Evolutionary conservation across 2,113 vertebrate genomes (phyloP).

Genomic region (Dunckerocampus dactyliophorus): DNA sequence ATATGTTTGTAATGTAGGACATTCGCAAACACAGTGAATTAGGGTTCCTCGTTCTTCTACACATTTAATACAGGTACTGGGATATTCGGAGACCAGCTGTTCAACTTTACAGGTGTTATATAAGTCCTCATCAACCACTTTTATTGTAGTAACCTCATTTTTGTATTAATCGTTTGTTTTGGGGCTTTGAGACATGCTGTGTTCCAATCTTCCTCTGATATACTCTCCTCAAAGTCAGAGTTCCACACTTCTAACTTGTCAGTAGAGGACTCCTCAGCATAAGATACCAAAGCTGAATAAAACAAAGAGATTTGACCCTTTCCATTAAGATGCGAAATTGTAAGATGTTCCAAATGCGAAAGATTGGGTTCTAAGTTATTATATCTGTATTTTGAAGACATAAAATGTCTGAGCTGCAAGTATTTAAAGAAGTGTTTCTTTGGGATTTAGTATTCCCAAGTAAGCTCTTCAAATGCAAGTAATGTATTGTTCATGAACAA

Average conservation of each 20-base stretch:
- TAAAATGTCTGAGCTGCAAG: no score
- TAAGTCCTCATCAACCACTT: background rate
- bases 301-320: background rate
- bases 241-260: background rate
- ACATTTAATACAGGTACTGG: background rate
- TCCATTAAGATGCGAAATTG: background rate
- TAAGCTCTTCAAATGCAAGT: no score
- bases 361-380: background rate
- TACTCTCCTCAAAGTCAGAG: no score
- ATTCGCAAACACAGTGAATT: background rate
- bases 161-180: no score
- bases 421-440: no score
- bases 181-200: no score
- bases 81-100: background rate
- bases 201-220: no score
- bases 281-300: background rate
- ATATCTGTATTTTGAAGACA: no score
- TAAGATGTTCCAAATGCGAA: background rate
- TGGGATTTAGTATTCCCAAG: no score
- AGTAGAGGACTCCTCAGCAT: background rate
- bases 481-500: no score
- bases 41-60: background rate
- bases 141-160: no score
- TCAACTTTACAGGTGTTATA: constrained; percentile 1
- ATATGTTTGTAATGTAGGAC: background rate